These are phyloP conservation scores for Apogon talboti DNA, from an alignment of 2,797 vertebrate species.

Conservation along the genomic window DNA sequence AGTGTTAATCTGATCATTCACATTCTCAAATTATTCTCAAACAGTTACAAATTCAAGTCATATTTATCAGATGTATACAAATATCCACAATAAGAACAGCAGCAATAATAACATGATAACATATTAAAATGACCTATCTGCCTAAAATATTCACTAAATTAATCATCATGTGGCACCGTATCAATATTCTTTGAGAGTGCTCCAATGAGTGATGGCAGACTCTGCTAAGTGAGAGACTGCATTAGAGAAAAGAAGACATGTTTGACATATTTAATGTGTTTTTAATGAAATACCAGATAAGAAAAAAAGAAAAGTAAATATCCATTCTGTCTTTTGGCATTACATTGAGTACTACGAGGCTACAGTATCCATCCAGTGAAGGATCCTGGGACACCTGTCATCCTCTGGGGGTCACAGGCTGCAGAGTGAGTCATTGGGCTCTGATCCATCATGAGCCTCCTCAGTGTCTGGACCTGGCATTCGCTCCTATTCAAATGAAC, in stretches of 20 bases:
- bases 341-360: background rate
- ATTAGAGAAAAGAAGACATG: background rate
- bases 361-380: constrained; percentile 13
- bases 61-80: background rate
- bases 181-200: background rate
- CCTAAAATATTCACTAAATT: constrained; percentile 7
- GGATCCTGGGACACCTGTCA: constrained; percentile 39
- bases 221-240: background rate
- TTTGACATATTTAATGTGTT: background rate
- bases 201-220: background rate
- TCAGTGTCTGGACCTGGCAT: constrained; percentile 53
- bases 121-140: too few species aligned
- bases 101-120: too few species aligned
- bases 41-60: background rate
- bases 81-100: too few species aligned
- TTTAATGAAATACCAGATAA: constrained; percentile 3
- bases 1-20: background rate
- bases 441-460: constrained; percentile 40
- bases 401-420: constrained; percentile 48
- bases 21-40: too few species aligned
- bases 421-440: constrained; percentile 53
- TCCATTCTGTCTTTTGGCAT: background rate
- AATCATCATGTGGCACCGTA: background rate
- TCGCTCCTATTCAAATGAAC: constrained; percentile 61
- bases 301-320: constrained; percentile 8